Evolutionary conservation across 2,888 invertebrate species (phyloP), one percentile per base, ranked within the genome.

Genomic region (Conus canariensis): DNA sequence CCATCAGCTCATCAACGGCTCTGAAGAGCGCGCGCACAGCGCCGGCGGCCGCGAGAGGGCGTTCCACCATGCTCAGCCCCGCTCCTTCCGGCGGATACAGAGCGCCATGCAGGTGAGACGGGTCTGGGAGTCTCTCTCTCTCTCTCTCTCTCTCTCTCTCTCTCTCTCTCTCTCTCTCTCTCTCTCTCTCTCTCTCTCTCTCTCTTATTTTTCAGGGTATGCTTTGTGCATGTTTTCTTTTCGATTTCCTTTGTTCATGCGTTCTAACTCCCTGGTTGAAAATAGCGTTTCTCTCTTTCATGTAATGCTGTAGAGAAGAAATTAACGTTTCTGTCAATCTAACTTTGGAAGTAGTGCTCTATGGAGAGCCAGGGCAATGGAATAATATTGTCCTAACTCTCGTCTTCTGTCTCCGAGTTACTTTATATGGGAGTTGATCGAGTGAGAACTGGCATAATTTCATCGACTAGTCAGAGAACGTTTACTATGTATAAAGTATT

Each of bases 61-160:
- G 58, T 12, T 60, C 30, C 77, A 80, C 58, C 56, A 83, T 9
- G 74, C 86, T 10, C 80, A 87, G 86, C 88, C 93, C 1, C 91
- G 91, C 64, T 92, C 94, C 7, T 92, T 93, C 82, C 90, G 94
- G 16, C 85, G 92, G 58, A 93, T 94, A 56, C 93, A 93, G 88
- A 93, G 93, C 90, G 92, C 93, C 25, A 83, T 74, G 19, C 90
- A 88, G 88, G 88, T 90, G 85, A 74, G 88, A 67, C 14, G 86
- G 19, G n/a, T 25, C 74, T 74, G n/a, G 22, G n/a, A n/a, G 3
- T 74, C n/a, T 22, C n/a, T 74, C 22, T 74, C n/a, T 22, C n/a
- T 74, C 22, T 74, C 74, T 74, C n/a, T n/a, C 22, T 74, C n/a
- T 74, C n/a, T n/a, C 74, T 74, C n/a, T 74, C n/a, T n/a, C n/a